Evolutionary conservation across 2,113 vertebrate genomes (phyloP).

Genomic region (human): DNA sequence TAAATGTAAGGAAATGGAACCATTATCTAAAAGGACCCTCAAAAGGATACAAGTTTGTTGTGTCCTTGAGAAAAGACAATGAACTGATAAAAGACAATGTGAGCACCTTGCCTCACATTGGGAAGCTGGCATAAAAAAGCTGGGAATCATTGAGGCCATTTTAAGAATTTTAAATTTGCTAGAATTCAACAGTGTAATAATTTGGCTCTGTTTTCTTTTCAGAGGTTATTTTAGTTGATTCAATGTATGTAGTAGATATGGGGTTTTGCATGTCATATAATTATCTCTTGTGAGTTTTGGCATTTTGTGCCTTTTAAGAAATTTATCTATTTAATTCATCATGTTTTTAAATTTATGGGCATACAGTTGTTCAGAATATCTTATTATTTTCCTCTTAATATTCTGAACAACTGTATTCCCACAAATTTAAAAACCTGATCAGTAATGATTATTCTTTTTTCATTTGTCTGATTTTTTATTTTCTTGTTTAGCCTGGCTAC

Average conservation of each 20-base stretch:
- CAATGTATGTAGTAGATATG: background rate
- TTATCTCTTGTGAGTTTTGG: background rate
- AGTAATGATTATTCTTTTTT: background rate
- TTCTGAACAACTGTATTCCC: background rate
- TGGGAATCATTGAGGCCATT: background rate
- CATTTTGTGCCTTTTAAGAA: background rate
- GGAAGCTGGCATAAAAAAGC: background rate
- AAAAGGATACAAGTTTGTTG: background rate
- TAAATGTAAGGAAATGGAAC: background rate
- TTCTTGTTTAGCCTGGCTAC: background rate
- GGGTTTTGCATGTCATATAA: background rate
- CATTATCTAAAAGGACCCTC: background rate
- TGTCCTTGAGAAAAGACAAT: background rate
- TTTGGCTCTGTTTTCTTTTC: background rate
- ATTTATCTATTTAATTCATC: background rate
- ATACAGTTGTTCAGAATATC: background rate
- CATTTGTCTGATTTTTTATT: background rate
- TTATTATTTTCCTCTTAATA: background rate
- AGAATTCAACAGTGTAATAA: background rate
- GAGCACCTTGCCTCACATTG: background rate
- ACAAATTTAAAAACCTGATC: background rate
- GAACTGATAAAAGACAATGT: background rate
- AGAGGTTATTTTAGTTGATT: background rate
- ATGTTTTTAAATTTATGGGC: background rate
- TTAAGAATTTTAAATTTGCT: background rate